Evolutionary conservation across 2,888 invertebrate species (phyloP).

Genomic region (Lepidonotus clava): DNA sequence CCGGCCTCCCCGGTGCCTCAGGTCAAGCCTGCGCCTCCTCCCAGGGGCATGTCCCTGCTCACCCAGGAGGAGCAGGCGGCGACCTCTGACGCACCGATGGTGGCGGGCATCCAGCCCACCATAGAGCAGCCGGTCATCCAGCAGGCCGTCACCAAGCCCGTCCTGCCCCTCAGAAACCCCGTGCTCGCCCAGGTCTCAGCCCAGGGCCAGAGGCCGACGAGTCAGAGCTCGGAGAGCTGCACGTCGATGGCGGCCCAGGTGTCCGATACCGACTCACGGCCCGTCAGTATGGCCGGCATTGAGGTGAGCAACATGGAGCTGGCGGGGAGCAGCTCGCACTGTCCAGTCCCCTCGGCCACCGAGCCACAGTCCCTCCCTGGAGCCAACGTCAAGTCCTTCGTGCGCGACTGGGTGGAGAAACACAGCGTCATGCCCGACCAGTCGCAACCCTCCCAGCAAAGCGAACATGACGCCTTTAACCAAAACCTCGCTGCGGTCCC

Average conservation of each 20-base stretch:
- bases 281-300: constrained; percentile 49
- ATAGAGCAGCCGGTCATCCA: neutral
- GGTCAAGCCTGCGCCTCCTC: constrained; percentile 54
- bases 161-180: constrained; percentile 4
- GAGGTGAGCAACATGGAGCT: constrained; percentile 20
- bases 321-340: constrained; percentile 11
- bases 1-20: constrained; percentile 43
- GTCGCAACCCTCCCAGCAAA: neutral
- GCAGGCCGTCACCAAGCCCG: neutral
- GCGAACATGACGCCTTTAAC: neutral
- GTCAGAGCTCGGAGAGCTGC: constrained; percentile 33
- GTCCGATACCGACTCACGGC: constrained; percentile 55
- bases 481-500: neutral
- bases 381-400: constrained; percentile 72
- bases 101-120: constrained; percentile 33
- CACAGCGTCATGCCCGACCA: constrained; percentile 65
- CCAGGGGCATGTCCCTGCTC: constrained; percentile 32
- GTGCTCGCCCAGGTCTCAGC: constrained; percentile 3
- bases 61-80: constrained; percentile 25
- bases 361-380: constrained; percentile 41
- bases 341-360: neutral
- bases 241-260: constrained; percentile 41
- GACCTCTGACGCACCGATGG: constrained; percentile 4
- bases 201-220: neutral
- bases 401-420: constrained; percentile 77